Evolutionary conservation across 2,113 vertebrate genomes (phyloP).

Genomic region (Sakesphorus luctuosus): DNA sequence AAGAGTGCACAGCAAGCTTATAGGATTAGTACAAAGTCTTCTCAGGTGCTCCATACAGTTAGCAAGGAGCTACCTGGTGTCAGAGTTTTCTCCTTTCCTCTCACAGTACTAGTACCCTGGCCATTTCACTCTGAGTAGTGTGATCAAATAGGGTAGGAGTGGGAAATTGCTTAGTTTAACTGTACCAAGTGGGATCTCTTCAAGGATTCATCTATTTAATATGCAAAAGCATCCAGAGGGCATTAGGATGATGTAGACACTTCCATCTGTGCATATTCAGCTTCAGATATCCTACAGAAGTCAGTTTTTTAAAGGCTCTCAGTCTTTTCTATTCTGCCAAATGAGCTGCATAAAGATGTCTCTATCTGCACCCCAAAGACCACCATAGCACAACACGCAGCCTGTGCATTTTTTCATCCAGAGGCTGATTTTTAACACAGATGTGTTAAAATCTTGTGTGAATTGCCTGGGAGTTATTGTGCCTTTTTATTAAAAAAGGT

Average conservation of each 20-base stretch:
- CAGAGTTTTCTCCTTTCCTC: background rate
- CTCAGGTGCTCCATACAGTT: background rate
- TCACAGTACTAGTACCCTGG: background rate
- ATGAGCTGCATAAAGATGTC: background rate
- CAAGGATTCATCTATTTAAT: background rate
- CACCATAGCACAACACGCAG: background rate
- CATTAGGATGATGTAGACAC: background rate
- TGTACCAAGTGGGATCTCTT: background rate
- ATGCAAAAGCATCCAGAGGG: background rate
- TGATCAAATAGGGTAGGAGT: background rate
- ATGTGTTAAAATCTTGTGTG: background rate
- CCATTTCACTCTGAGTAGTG: background rate
- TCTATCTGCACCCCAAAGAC: background rate
- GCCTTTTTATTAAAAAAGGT: constrained; percentile 1
- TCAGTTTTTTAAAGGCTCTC: background rate
- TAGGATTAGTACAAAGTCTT: background rate
- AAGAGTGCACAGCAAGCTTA: background rate
- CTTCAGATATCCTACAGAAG: background rate
- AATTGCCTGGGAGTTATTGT: background rate
- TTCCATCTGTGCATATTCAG: background rate
- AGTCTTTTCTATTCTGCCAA: background rate
- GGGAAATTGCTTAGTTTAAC: background rate
- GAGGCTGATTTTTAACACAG: background rate
- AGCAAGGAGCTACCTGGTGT: background rate
- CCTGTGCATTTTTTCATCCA: background rate